These are phyloP conservation scores for Premnoplex brunnescens DNA, from an alignment of 2,797 vertebrate species.

Conservation along the genomic window DNA sequence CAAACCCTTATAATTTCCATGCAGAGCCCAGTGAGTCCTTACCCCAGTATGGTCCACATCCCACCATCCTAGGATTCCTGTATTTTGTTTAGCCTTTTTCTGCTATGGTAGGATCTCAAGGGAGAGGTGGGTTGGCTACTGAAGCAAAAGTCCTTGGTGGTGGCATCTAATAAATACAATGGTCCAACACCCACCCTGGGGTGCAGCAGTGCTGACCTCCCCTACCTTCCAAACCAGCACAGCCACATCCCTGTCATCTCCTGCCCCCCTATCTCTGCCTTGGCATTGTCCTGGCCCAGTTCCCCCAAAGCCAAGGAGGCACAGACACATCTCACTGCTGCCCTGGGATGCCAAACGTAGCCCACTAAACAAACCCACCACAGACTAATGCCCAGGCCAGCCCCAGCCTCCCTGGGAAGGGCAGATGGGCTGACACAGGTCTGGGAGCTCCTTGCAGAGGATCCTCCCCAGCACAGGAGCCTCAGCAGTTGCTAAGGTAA, in stretches of 20 bases:
- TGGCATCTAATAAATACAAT: neutral
- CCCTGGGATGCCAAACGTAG: neutral
- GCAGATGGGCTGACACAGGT: neutral
- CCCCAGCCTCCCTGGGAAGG: neutral
- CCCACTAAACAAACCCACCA: neutral
- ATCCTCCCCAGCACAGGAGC: constrained; percentile 37
- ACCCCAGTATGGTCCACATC: neutral
- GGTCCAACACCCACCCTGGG: neutral
- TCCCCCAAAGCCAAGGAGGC: neutral
- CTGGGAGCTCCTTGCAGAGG: constrained; percentile 41
- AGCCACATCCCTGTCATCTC: neutral
- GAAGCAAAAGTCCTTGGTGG: neutral
- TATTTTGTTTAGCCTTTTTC: neutral
- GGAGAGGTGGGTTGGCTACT: neutral
- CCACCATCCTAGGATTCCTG: neutral
- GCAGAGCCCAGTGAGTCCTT: neutral
- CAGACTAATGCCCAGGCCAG: neutral
- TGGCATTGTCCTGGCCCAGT: neutral
- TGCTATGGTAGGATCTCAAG: neutral
- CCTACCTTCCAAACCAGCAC: neutral
- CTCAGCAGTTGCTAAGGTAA: constrained; percentile 78
- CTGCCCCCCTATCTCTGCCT: neutral
- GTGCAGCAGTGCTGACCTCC: neutral
- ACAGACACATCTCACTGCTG: accelerated
- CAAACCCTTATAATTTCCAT: neutral